phyloP scores from a whole-genome alignment of 2,888 invertebrate genomes.

The Ochropacha duplaris region DNA sequence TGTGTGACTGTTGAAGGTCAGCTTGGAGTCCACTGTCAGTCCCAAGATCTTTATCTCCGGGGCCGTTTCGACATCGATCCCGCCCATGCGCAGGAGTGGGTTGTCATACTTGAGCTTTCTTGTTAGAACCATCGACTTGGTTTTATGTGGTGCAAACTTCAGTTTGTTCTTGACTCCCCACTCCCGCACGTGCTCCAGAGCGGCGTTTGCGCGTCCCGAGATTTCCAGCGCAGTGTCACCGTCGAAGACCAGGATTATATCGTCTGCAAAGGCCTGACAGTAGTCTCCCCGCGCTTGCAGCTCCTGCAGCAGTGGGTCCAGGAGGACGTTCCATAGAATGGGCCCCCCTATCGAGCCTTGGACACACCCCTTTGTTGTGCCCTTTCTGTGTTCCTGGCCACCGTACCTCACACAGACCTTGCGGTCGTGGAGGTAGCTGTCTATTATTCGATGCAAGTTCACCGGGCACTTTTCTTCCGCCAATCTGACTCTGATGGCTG shows the following conservation, averaged over 20 bases:
- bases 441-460: not conserved
- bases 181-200: no score
- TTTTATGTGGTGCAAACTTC: no score
- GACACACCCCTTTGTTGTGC: constrained; percentile 15
- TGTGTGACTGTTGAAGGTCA: no score
- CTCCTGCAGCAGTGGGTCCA: constrained; percentile 9
- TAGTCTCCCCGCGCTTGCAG: not conserved
- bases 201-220: no score
- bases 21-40: no score
- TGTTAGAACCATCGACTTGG: no score
- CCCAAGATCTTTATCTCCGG: no score
- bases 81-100: no score
- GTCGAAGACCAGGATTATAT: constrained; percentile 10
- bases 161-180: no score
- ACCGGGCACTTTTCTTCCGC: constrained; percentile 6
- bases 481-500: not conserved
- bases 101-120: no score
- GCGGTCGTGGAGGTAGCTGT: constrained; percentile 4
- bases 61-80: no score
- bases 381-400: not conserved
- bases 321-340: constrained; percentile 16
- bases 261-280: constrained; percentile 11
- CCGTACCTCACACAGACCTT: constrained; percentile 7
- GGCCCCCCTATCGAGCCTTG: constrained; percentile 19
- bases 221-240: constrained; percentile 12